Base-by-base conservation (phyloP, 1,140 invertebrate genomes). In the Tetraneura akinire region DNA sequence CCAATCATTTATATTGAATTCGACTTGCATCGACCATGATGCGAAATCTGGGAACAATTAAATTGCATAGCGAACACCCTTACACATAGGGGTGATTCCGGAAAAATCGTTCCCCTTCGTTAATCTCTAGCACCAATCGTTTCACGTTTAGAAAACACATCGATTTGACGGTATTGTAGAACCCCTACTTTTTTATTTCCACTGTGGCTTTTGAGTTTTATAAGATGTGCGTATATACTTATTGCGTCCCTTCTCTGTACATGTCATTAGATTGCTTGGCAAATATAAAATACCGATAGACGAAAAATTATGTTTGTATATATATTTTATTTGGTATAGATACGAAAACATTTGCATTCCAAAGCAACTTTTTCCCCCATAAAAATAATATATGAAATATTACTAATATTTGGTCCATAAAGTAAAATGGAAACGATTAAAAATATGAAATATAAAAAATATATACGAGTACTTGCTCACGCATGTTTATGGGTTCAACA, bases 11-110 rank as follows among this genome's bases (percentile, higher is more conserved):
- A 57, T 57, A 57, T 47, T 55, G 51, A 55, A 76, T 76, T 78
- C 37, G 21, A n/a, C 14, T 23, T 21, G 23, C 16, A 13, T 18
- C 14, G 21, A 26, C 16, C 51, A 60, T 62, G 32, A 60, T 62
- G 32, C 47, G 37, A 78, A 78, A 78, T 78, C 55, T 47, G 74
- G 55, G 55, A 78, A 78, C 55, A 78, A 78, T 78, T 78, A 78
- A 78, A 62, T 6, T 78, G 37, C n/a, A 49, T 32, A 29, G 23
- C 8, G 42, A n/a, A 57, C 51, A 74, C 74, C 74, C 74, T 62
- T 16, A 47, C 37, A 60, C 10, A 18, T 60, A 29, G 55, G 37
- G 32, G 37, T 78, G 42, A 47, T 71, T 51, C 45, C 51, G 42
- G 13, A 16, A 47, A 74, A 78, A 78, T 57, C 32, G 62, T 45